Evolutionary conservation across 2,797 vertebrate genomes (phyloP).

Genomic region (Enteromius mattozi): DNA sequence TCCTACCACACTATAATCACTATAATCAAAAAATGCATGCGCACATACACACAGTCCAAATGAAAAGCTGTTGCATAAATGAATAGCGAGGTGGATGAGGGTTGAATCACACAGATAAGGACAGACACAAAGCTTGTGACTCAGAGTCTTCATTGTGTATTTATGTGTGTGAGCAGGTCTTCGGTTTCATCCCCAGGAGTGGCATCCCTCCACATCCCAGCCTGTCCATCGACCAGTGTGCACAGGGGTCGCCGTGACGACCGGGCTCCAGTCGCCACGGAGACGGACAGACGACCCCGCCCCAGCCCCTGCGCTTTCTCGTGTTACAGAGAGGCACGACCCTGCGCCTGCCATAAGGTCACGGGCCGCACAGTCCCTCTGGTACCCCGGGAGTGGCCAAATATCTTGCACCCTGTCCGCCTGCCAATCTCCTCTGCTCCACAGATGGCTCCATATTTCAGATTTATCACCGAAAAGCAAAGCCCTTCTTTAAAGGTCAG

Average conservation of each 20-base stretch:
- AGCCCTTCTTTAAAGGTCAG: conserved; percentile 87
- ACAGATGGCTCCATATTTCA: conserved; percentile 90
- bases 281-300: conserved; percentile 73
- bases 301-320: conserved; percentile 64
- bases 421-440: conserved; percentile 69
- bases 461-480: conserved; percentile 89
- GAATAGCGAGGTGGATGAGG: conserved; percentile 23
- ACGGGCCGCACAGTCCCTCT: conserved; percentile 69
- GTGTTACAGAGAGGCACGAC: conserved; percentile 79
- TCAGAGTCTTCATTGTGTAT: conserved; percentile 19
- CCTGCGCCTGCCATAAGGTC: conserved; percentile 83
- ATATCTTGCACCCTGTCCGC: conserved; percentile 74
- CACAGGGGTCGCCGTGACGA: conserved; percentile 52
- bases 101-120: conserved; percentile 18
- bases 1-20: neutral
- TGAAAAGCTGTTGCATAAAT: conserved; percentile 37
- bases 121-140: conserved; percentile 23
- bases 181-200: conserved; percentile 65
- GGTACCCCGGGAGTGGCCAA: conserved; percentile 71
- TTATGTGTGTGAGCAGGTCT: conserved; percentile 52
- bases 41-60: neutral
- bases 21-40: neutral
- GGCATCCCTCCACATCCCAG: conserved; percentile 63
- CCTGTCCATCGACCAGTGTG: conserved; percentile 51
- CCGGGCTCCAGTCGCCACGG: conserved; percentile 71